These are phyloP conservation scores for Pseudeuparius sepicola DNA, from an alignment of 2,888 invertebrate genomes.

Conservation along the genomic window DNA sequence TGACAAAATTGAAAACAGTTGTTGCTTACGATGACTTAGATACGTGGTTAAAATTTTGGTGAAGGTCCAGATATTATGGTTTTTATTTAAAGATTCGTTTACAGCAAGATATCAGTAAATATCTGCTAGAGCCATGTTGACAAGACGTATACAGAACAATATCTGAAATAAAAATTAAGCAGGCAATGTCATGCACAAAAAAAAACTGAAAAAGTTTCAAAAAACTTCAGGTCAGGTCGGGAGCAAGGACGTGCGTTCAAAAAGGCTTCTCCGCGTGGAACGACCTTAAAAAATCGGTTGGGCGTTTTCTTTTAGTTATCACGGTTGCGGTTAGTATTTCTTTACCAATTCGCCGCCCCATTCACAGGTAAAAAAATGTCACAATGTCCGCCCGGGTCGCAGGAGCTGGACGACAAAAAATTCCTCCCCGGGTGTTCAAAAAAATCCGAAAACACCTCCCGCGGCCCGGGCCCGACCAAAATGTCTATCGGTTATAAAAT, in stretches of 20 bases:
- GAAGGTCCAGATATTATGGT: too few species aligned
- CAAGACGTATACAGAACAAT: too few species aligned
- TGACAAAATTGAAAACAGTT: too few species aligned
- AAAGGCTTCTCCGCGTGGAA: conserved; percentile 43
- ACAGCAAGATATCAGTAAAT: too few species aligned
- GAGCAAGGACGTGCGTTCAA: conserved; percentile 56
- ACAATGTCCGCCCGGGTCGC: conserved; percentile 60
- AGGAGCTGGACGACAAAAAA: conserved; percentile 37
- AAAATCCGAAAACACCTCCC: conserved; percentile 34
- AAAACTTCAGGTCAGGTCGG: too few species aligned
- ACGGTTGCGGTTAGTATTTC: conserved; percentile 42
- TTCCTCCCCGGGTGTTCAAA: conserved; percentile 40
- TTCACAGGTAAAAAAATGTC: conserved; percentile 82
- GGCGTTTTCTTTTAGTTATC: conserved; percentile 44
- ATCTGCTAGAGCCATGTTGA: too few species aligned
- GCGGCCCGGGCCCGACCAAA: conserved; percentile 39
- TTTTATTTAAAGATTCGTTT: too few species aligned
- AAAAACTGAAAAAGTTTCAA: too few species aligned
- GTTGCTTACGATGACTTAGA: too few species aligned
- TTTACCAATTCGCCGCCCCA: conserved; percentile 58
- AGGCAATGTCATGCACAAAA: too few species aligned
- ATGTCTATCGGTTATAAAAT: conserved; percentile 28
- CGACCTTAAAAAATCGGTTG: conserved; percentile 61
- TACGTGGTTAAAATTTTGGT: too few species aligned
- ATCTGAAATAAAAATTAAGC: too few species aligned